A percentile compares a stretch with the other conserved stretches of the same genome.
phyloP scores from a whole-genome alignment of 1,140 invertebrate genomes.

The Brachionus sp. region DNA sequence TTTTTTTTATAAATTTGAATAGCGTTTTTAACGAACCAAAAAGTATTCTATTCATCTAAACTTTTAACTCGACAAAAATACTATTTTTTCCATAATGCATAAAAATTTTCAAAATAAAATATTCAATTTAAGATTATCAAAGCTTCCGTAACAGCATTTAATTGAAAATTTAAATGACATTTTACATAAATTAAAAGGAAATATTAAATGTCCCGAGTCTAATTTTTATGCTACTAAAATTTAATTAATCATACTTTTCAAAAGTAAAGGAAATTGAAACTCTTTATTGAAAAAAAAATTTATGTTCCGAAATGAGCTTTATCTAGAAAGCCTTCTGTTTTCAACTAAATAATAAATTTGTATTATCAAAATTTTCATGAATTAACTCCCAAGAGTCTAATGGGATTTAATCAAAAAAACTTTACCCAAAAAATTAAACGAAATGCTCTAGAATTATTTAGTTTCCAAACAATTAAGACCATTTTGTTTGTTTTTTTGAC shows the following conservation, averaged over 20 bases:
- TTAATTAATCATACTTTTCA: background rate
- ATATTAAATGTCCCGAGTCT: background rate
- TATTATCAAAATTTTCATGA: no score
- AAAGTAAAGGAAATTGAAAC: background rate
- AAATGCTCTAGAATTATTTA: no score
- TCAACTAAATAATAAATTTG: background rate
- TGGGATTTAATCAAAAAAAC: no score
- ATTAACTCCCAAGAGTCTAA: no score
- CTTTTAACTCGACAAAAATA: no score
- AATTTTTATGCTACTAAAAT: background rate
- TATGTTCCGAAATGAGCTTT: background rate
- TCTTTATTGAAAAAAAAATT: background rate
- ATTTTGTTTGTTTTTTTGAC: no score
- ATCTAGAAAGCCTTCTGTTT: background rate
- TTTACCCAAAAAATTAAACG: no score
- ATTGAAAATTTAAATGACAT: background rate
- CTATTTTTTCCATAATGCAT: no score
- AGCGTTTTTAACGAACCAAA: no score
- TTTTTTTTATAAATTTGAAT: background rate
- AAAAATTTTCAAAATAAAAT: background rate
- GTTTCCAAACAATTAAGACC: no score
- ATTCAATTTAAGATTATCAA: background rate
- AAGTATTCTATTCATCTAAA: no score
- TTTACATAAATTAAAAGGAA: background rate
- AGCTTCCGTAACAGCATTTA: background rate